A percentile compares a stretch with the other conserved stretches of the same genome.
Evolutionary conservation across 2,113 vertebrate genomes (phyloP).

Genomic region (Ivindomyrus marchei): DNA sequence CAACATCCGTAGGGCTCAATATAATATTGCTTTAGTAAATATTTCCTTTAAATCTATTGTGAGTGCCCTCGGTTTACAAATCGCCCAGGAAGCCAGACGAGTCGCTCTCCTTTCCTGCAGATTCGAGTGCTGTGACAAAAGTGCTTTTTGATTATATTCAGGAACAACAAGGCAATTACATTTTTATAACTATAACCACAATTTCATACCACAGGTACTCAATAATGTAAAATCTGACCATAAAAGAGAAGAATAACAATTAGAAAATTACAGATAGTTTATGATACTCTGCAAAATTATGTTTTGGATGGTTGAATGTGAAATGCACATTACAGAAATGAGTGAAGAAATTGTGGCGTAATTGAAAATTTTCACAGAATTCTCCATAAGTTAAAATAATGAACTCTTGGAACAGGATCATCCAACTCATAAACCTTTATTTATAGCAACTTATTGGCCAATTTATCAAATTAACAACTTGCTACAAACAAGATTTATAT

Average conservation of each 20-base stretch:
- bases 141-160: not conserved
- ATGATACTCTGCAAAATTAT: not conserved
- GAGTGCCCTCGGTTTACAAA: not conserved
- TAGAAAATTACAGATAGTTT: not conserved
- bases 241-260: not conserved
- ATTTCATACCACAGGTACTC: not conserved
- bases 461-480: constrained; percentile 99
- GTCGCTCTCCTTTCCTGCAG: not conserved
- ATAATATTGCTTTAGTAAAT: not conserved
- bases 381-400: constrained; percentile 53
- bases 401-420: constrained; percentile 76
- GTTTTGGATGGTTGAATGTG: not conserved
- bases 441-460: constrained; percentile 97
- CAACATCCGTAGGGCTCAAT: not conserved
- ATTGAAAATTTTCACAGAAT: constrained; percentile 52
- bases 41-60: not conserved
- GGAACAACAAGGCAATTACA: not conserved
- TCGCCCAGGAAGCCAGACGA: not conserved
- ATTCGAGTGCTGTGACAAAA: not conserved
- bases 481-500: constrained; percentile 92
- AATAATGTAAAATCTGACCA: not conserved
- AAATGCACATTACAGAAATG: not conserved
- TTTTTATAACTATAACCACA: not conserved
- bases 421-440: constrained; percentile 98
- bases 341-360: constrained; percentile 20